phyloP scores from a whole-genome alignment of 2,113 vertebrate genomes.

The Paedocypris sp. region DNA sequence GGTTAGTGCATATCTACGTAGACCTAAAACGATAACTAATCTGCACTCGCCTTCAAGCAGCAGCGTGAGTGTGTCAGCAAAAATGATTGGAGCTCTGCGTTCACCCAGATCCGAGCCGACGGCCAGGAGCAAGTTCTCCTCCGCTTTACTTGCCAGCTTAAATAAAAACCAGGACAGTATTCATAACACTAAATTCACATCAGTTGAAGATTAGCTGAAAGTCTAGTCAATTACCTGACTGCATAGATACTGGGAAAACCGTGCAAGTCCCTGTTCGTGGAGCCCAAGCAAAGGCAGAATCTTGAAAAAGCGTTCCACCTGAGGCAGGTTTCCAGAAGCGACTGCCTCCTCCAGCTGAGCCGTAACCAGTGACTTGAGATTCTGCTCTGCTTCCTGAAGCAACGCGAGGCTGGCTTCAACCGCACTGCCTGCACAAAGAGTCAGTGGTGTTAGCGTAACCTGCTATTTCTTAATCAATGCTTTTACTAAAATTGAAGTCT shows the following conservation, averaged over 20 bases:
- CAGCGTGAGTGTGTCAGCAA: conserved; percentile 89
- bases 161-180: neutral
- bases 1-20: neutral
- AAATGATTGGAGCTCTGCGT: conserved; percentile 79
- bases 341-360: conserved; percentile 82
- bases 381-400: conserved; percentile 86
- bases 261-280: conserved; percentile 88
- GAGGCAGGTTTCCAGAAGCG: conserved; percentile 76
- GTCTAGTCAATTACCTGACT: too few relatives aligned
- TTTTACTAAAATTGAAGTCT: too few relatives aligned
- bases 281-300: conserved; percentile 91
- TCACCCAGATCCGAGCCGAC: conserved; percentile 79
- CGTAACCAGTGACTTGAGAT: conserved; percentile 82
- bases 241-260: conserved; percentile 90
- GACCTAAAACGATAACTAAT: neutral
- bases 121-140: conserved; percentile 84
- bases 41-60: conserved; percentile 79
- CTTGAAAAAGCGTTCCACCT: conserved; percentile 97
- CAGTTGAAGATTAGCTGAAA: too few relatives aligned
- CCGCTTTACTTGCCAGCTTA: conserved; percentile 85
- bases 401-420: conserved; percentile 88
- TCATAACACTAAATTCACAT: too few relatives aligned
- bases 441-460: too few relatives aligned
- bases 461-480: too few relatives aligned
- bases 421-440: conserved; percentile 63